Percentiles rank a stretch among this genome's conserved stretches.
Evolutionary conservation across 2,113 vertebrate species (phyloP).

Genomic region (Bubo bubo): DNA sequence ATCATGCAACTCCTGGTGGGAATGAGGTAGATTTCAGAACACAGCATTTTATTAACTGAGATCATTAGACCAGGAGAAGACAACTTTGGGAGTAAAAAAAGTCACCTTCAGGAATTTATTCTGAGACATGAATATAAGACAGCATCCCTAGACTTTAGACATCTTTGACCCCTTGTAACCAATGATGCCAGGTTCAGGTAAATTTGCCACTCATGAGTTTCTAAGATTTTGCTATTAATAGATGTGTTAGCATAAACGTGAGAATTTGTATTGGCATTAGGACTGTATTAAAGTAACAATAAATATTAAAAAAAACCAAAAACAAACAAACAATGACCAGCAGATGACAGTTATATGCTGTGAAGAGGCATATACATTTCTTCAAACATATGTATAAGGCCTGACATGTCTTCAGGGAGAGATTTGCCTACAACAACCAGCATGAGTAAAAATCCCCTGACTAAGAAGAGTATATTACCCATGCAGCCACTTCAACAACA

Average conservation of each 20-base stretch:
- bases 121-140: not conserved
- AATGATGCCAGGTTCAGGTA: not conserved
- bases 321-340: not conserved
- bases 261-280: not conserved
- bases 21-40: conserved; percentile 56
- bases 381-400: not conserved
- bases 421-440: not conserved
- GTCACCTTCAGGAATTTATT: not conserved
- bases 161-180: not conserved
- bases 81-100: not conserved
- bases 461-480: not conserved
- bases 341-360: not conserved
- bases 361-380: not conserved
- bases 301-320: not conserved
- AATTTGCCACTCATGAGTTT: not conserved
- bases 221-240: not conserved
- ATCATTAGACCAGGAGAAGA: not conserved
- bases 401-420: not conserved
- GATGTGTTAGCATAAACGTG: not conserved
- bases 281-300: not conserved
- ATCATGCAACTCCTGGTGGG: conserved; percentile 13
- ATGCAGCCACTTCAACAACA: not conserved
- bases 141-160: not conserved
- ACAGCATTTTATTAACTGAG: not conserved
- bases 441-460: not conserved